Evolutionary conservation across 2,888 invertebrate genomes (phyloP).

Genomic region (Xanthia togata): DNA sequence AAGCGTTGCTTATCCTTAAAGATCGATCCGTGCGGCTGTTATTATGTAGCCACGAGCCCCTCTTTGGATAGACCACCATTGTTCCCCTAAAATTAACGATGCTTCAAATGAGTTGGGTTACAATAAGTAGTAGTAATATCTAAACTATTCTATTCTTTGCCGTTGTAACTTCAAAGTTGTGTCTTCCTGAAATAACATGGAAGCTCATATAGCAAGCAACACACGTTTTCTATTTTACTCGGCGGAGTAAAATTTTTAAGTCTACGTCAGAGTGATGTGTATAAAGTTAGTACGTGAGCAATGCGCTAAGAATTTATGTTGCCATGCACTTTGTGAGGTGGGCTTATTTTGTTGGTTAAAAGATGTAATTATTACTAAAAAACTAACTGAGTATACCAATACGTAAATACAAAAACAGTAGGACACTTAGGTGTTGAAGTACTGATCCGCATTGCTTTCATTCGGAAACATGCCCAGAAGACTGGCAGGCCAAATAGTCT

Average conservation of each 20-base stretch:
- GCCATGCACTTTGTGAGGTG: slow-evolving; percentile 54
- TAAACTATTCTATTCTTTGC: background rate
- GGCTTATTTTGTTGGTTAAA: slow-evolving; percentile 35
- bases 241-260: slow-evolving; percentile 76
- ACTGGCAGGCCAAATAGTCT: background rate
- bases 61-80: too few relatives aligned
- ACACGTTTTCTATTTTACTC: slow-evolving; percentile 79
- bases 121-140: background rate
- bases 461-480: background rate
- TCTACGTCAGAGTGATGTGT: slow-evolving; percentile 74
- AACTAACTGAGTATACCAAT: too few relatives aligned
- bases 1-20: too few relatives aligned
- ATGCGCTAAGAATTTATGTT: slow-evolving; percentile 57
- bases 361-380: too few relatives aligned
- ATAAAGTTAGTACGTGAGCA: slow-evolving; percentile 72
- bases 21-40: too few relatives aligned
- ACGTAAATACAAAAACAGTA: background rate
- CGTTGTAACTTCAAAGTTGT: slow-evolving; percentile 18
- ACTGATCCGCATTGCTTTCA: background rate
- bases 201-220: slow-evolving; percentile 63
- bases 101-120: background rate
- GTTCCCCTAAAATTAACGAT: too few relatives aligned
- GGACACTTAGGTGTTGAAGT: background rate
- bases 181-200: slow-evolving; percentile 38
- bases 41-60: too few relatives aligned